These are phyloP conservation scores for Phyllopteryx taeniolatus DNA, from an alignment of 2,113 vertebrate species.

Conservation along the genomic window DNA sequence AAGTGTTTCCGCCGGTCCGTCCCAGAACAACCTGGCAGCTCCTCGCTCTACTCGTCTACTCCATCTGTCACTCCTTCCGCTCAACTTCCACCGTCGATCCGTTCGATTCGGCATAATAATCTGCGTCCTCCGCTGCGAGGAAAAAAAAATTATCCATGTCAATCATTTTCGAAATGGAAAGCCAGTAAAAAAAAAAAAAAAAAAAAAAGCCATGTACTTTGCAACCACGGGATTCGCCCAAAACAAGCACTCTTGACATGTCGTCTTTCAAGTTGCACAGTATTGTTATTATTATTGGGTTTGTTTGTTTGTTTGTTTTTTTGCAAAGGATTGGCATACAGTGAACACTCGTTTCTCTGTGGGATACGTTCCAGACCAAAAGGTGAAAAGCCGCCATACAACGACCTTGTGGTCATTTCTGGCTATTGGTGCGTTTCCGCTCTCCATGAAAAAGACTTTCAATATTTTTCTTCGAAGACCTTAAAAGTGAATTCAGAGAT, in stretches of 20 bases:
- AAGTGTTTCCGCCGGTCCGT: constrained; percentile 48
- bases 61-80: constrained; percentile 21
- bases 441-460: too few species aligned
- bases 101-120: constrained; percentile 32
- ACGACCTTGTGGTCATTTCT: too few species aligned
- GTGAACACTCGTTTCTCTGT: too few species aligned
- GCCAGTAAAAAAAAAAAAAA: constrained; percentile 18
- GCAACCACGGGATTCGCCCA: constrained; percentile 28
- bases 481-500: too few species aligned
- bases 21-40: constrained; percentile 33
- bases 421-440: too few species aligned
- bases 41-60: constrained; percentile 33
- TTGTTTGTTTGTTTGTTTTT: neutral
- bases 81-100: neutral
- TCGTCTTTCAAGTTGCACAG: neutral
- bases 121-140: constrained; percentile 18
- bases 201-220: constrained; percentile 8
- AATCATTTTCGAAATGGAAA: constrained; percentile 48
- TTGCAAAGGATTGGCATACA: too few species aligned
- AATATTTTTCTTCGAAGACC: too few species aligned
- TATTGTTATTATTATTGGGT: neutral
- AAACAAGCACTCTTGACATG: constrained; percentile 7
- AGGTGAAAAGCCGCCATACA: neutral
- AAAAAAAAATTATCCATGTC: constrained; percentile 8
- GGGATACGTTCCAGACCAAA: neutral